Conservation (phyloP, 2,797 vertebrate genomes). For the Lepidocolaptes lacrymiger region DNA sequence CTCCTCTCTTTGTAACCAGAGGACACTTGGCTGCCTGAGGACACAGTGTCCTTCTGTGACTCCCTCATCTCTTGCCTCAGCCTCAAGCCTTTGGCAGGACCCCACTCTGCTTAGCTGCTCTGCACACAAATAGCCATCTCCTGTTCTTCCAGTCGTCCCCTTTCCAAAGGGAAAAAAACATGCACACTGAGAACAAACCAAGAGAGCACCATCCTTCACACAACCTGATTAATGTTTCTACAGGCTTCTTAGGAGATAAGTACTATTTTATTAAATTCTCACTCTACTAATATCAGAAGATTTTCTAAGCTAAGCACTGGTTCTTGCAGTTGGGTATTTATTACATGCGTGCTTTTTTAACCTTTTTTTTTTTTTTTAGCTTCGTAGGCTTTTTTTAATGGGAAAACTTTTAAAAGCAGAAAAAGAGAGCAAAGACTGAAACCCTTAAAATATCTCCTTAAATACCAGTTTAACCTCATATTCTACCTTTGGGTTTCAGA, state of each 20-base stretch:
- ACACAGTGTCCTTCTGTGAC: not conserved
- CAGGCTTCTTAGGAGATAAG: not conserved
- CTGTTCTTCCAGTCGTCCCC: not conserved
- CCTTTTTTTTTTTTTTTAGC: not conserved
- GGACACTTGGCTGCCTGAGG: not conserved
- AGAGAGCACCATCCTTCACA: not conserved
- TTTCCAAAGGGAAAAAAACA: not conserved
- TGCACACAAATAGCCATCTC: not conserved
- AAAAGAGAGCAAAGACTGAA: fast-evolving
- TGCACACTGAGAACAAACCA: not conserved
- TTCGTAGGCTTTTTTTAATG: not conserved
- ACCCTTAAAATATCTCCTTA: not conserved
- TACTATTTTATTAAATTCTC: conserved; percentile 42
- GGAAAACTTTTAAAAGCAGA: not conserved
- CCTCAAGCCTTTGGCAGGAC: not conserved
- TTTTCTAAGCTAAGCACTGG: not conserved
- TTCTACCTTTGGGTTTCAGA: not conserved
- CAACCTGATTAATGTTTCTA: not conserved
- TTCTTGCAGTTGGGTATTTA: not conserved
- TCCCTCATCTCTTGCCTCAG: not conserved
- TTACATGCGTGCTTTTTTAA: not conserved
- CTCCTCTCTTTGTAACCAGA: not conserved
- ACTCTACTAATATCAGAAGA: not conserved
- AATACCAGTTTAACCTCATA: not conserved
- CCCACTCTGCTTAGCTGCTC: not conserved